Conservation (phyloP, 2,113 vertebrate species). For the Dasypus novemcinctus region DNA sequence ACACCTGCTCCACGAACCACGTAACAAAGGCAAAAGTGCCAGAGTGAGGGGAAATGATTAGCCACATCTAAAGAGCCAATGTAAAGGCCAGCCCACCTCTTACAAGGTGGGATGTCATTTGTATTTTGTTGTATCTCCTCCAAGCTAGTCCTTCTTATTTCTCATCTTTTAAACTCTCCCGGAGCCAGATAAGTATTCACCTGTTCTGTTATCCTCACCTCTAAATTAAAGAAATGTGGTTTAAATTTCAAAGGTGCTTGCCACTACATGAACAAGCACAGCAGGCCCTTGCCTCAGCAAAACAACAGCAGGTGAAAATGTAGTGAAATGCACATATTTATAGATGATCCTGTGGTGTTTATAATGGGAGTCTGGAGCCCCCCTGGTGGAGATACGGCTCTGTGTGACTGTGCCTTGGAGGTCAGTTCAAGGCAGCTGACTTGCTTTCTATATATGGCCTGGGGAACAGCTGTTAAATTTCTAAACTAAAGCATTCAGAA, state of each 20-base stretch:
- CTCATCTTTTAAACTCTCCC: background rate
- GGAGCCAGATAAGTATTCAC: background rate
- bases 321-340: constrained; percentile 37
- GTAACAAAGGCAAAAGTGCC: background rate
- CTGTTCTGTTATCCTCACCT: background rate
- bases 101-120: background rate
- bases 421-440: constrained; percentile 53
- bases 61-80: background rate
- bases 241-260: background rate
- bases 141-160: background rate
- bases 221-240: background rate
- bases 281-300: constrained; percentile 16
- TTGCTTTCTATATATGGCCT: constrained; percentile 39
- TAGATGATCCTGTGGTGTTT: constrained; percentile 14
- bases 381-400: accelerated
- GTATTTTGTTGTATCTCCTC: background rate
- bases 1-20: background rate
- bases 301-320: background rate
- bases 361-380: background rate
- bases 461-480: constrained; percentile 58
- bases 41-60: background rate
- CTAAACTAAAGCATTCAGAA: constrained; percentile 51
- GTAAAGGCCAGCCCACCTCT: background rate
- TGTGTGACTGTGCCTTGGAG: background rate
- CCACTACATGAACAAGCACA: background rate